Base-by-base conservation (phyloP, 2,797 vertebrate genomes). In the Valencia hispanica region DNA sequence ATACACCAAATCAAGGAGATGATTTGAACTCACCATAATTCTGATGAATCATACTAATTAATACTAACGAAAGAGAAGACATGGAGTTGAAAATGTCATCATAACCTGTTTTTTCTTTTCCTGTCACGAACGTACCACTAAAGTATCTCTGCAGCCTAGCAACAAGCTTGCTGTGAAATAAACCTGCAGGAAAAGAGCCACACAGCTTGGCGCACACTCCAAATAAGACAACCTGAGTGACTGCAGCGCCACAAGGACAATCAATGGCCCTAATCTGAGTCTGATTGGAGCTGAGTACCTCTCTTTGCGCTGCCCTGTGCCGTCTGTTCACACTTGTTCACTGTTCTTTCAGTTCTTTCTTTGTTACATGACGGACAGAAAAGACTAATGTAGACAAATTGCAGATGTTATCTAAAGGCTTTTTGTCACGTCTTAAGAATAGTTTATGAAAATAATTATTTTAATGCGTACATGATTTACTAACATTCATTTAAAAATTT, bases 181-280 rank as follows among this genome's bases (percentile, higher is more conserved):
- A 39, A 63, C 34, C 61, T 22, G 4, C 17, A 36, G 34, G 20
- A 63, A 63, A 63, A 63, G 20, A 63, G 34, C 32, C 61, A 63
- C 4, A 25, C 32, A 63, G 61, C 34, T 25, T 3, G 73, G 48
- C n/a, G 7, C 45, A 59, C 70, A 15, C 61, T 73, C 11, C 51
- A 66, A 20, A 6, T n/a, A 30, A 57, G 68, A 65, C 5, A 18
- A 17, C 50, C 10, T 55, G 70, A 79, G 72, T 75, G 82, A 73
- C 79, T 77, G 45, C 34, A 2, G 47, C n/a, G 76, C 78, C 82
- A 79, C 84, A 75, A 87, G 85, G 80, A 88, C 89, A 84, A 84
- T 90, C 86, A 86, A 45, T 72, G 84, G 82, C 75, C 36, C 34
- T 79, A 30, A 65, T 39, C 20, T 65, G 61, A 65, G 61, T 36